phyloP scores from a whole-genome alignment of 1,140 invertebrate species.

The Brachionus calyciflorus region DNA sequence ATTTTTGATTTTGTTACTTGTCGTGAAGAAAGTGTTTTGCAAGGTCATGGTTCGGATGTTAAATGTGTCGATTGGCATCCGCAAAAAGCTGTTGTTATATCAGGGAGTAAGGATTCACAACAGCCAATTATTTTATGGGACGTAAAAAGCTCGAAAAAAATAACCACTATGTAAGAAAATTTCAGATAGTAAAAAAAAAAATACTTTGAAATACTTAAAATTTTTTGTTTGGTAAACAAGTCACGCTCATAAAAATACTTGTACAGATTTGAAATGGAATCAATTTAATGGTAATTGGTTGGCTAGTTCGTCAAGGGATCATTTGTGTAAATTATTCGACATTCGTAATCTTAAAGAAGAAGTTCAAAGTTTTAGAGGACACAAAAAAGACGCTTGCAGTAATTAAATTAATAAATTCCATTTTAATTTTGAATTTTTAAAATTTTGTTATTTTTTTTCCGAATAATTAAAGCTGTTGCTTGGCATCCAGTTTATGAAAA shows the following conservation, averaged over 20 bases:
- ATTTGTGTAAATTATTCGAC: constrained; percentile 96
- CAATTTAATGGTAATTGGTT: constrained; percentile 94
- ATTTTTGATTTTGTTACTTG: constrained; percentile 98
- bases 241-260: constrained; percentile 97
- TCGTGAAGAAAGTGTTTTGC: constrained; percentile 88
- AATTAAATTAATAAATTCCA: constrained; percentile 47
- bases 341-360: constrained; percentile 86
- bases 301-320: constrained; percentile 94
- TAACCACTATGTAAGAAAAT: constrained; percentile 63
- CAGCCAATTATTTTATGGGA: constrained; percentile 99
- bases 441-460: not conserved
- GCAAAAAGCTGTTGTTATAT: constrained; percentile 89
- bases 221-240: constrained; percentile 61
- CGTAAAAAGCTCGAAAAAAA: constrained; percentile 81
- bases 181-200: not conserved
- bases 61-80: constrained; percentile 99
- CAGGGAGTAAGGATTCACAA: constrained; percentile 98
- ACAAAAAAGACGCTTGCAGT: constrained; percentile 96
- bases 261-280: constrained; percentile 99
- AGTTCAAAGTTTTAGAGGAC: constrained; percentile 91
- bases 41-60: constrained; percentile 97
- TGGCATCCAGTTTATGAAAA: constrained; percentile 98
- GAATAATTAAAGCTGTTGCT: constrained; percentile 69
- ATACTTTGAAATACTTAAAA: no score
- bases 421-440: not conserved